Evolutionary conservation across 2,113 vertebrate species (phyloP).

Genomic region (Ciconia boyciana): DNA sequence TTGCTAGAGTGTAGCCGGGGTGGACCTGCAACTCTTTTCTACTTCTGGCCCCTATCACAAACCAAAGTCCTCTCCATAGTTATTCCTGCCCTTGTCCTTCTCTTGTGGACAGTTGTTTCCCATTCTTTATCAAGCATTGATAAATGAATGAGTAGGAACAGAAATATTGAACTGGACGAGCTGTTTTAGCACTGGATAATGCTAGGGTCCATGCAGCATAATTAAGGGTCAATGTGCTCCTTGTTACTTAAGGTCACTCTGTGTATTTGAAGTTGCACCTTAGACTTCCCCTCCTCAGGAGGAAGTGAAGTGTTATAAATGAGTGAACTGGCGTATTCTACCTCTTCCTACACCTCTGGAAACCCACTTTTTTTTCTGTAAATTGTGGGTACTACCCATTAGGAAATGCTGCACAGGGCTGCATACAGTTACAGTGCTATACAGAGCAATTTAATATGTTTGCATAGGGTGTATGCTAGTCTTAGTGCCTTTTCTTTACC

Average conservation of each 20-base stretch:
- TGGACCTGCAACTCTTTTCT: not conserved
- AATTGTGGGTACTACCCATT: not conserved
- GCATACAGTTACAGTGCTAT: not conserved
- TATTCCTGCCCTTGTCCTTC: not conserved
- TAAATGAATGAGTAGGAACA: not conserved
- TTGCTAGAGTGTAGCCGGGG: not conserved
- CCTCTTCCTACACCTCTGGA: not conserved
- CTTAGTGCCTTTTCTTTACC: not conserved
- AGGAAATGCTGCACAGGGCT: not conserved
- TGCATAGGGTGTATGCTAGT: not conserved
- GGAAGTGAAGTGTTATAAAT: not conserved
- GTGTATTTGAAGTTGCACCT: not conserved
- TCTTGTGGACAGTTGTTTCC: not conserved
- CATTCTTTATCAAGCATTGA: not conserved
- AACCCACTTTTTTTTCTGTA: not conserved
- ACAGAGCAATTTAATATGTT: not conserved
- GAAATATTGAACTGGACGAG: not conserved
- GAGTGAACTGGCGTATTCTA: not conserved
- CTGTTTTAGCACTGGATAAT: not conserved
- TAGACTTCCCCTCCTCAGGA: not conserved
- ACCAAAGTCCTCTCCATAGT: not conserved
- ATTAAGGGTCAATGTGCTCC: not conserved
- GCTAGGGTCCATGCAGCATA: not conserved
- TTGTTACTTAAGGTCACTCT: not conserved
- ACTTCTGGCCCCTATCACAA: not conserved